Base-by-base conservation (phyloP, 2,888 invertebrate species). In the Callosobruchus maculatus region DNA sequence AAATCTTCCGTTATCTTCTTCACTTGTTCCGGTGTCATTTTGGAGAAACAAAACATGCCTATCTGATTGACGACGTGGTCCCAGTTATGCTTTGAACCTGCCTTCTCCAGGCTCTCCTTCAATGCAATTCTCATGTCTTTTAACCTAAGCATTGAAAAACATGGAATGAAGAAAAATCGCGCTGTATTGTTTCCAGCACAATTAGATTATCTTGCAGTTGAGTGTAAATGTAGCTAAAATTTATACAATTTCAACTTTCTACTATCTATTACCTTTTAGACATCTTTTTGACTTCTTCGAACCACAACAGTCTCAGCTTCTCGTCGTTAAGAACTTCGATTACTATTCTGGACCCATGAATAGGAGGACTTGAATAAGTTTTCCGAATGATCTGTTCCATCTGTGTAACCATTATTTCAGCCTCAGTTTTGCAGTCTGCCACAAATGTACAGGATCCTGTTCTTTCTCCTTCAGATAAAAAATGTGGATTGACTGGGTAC, bases 21-120 rank as follows among this genome's bases (percentile, higher is more conserved):
- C 73, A 90, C 90, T 88, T 92, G 91, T 70, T 89, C 86, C 21
- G 89, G 88, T 21, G 88, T 90, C 83, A 93, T 88, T 74, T 92
- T 93, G 72, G 92, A 92, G 84, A 89, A 93, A 83, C 92, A 92
- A 85, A 93, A 93, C 92, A 93, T 93, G 77, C 93, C 93, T 79
- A 92, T 92, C 86, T 93, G 92, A 80, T 92, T 90, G 26, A 89
- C 90, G 79, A 93, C 91, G 82, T 93, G 92, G 72, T 89, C 86
- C 93, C 93, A 93, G 84, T 91, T 88, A 70, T 83, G 85, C 18
- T 85, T 83, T 0, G 91, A 90, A 2, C 92, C 92, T 80, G 90
- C 90, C 79, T 89, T 89, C 73, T 86, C 86, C 75, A 93, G 85
- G 70, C 89, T 88, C n/a, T 88, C 88, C 72, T 85, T 86, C 71